Evolutionary conservation across 2,113 vertebrate genomes (phyloP).

Genomic region (Petroica traversi): DNA sequence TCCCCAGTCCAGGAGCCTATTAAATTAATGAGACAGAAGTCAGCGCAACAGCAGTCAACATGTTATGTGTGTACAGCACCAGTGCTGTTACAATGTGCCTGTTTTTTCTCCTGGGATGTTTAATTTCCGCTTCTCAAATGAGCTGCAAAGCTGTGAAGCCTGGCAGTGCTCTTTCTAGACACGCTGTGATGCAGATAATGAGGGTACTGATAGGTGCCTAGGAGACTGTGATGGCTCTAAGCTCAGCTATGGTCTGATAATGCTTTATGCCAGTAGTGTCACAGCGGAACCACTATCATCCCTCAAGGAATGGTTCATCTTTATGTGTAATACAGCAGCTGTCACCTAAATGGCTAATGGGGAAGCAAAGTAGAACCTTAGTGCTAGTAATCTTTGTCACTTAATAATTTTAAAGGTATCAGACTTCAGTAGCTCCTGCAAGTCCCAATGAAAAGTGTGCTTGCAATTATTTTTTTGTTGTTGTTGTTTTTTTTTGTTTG

Average conservation of each 20-base stretch:
- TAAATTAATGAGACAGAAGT: conserved; percentile 88
- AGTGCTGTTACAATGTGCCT: conserved; percentile 80
- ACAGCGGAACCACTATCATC: conserved; percentile 83
- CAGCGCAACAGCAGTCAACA: conserved; percentile 75
- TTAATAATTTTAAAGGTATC: conserved; percentile 83
- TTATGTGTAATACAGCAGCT: conserved; percentile 86
- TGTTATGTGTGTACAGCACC: conserved; percentile 74
- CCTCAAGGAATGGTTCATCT: conserved; percentile 85
- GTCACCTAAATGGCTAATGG: conserved; percentile 86
- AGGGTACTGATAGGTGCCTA: conserved; percentile 95
- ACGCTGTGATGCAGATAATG: conserved; percentile 93
- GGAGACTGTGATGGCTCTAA: conserved; percentile 89
- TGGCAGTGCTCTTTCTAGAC: conserved; percentile 81
- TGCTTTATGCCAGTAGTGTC: conserved; percentile 83
- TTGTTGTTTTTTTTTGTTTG: conserved; percentile 38
- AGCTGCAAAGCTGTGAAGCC: conserved; percentile 86
- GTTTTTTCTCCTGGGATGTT: conserved; percentile 84
- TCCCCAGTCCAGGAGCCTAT: conserved; percentile 78
- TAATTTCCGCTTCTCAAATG: conserved; percentile 95
- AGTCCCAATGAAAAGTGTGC: conserved; percentile 60
- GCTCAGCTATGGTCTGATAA: conserved; percentile 93
- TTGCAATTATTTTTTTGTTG: neutral
- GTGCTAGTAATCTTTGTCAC: conserved; percentile 81
- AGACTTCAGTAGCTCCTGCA: conserved; percentile 62
- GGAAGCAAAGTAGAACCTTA: conserved; percentile 78